Evolutionary conservation across 2,113 vertebrate genomes (phyloP).

Genomic region (Hyla sarda): DNA sequence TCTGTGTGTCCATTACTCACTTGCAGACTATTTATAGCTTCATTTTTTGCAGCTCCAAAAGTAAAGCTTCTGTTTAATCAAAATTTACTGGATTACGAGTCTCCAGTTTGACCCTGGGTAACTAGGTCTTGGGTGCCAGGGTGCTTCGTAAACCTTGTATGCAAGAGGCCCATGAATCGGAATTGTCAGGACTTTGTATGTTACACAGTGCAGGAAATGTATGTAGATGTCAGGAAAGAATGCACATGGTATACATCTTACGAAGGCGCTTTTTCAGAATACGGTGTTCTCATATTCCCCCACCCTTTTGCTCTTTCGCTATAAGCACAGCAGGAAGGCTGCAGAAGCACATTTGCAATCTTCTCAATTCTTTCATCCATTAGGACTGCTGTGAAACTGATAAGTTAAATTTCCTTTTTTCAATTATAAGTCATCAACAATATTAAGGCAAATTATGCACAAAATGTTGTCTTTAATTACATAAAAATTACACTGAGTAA

Average conservation of each 20-base stretch:
- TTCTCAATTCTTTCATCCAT: background rate
- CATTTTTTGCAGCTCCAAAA: background rate
- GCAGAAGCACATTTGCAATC: background rate
- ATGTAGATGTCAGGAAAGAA: too few relatives aligned
- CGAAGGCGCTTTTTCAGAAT: background rate
- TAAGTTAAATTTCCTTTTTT: conserved; percentile 2
- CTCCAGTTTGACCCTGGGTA: background rate
- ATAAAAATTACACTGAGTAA: background rate
- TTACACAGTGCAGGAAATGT: too few relatives aligned
- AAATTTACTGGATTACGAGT: background rate
- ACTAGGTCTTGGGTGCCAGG: background rate
- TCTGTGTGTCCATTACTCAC: background rate
- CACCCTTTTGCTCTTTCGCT: background rate
- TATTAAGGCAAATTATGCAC: too few relatives aligned
- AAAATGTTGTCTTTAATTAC: background rate
- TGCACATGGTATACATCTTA: too few relatives aligned
- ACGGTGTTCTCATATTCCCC: background rate
- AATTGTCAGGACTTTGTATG: too few relatives aligned
- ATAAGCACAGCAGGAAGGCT: background rate
- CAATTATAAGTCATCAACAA: background rate
- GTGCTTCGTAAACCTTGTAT: too few relatives aligned
- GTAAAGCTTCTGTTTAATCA: background rate
- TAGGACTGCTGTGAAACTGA: conserved; percentile 11
- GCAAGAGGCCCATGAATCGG: too few relatives aligned
- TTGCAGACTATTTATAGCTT: background rate